Evolutionary conservation across 2,113 vertebrate species (phyloP).

Genomic region (Raja brachyura): DNA sequence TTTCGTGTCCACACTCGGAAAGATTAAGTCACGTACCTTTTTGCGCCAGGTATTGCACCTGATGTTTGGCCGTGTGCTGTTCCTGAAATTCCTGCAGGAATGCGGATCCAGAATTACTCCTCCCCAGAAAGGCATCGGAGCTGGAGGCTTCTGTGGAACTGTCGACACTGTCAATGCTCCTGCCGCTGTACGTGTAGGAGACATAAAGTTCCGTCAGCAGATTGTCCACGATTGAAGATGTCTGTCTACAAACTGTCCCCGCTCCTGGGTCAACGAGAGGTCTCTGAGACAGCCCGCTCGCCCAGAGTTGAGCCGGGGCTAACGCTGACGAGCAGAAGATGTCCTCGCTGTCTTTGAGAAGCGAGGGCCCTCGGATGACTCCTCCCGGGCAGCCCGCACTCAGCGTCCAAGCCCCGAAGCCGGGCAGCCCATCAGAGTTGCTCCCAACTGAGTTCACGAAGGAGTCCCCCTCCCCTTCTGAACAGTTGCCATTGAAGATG

Average conservation of each 20-base stretch:
- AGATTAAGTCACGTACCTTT: slow-evolving; percentile 66
- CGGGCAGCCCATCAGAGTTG: slow-evolving; percentile 46
- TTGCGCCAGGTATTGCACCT: slow-evolving; percentile 71
- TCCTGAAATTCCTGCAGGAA: slow-evolving; percentile 70
- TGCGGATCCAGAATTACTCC: slow-evolving; percentile 61
- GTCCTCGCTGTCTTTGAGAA: background rate
- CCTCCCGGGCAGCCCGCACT: background rate
- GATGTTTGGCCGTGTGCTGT: slow-evolving; percentile 67
- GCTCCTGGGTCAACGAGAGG: background rate
- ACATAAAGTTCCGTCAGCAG: slow-evolving; percentile 87
- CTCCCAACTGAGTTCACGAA: slow-evolving; percentile 46
- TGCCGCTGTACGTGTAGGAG: slow-evolving; percentile 52
- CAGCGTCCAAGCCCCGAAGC: slow-evolving; percentile 51
- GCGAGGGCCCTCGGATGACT: background rate
- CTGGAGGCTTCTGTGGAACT: slow-evolving; percentile 83
- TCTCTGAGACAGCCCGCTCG: slow-evolving; percentile 29
- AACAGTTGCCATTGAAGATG: slow-evolving; percentile 50
- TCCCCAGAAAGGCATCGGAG: slow-evolving; percentile 66
- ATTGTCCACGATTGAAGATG: slow-evolving; percentile 78
- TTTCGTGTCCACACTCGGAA: no score
- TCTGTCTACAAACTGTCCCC: background rate
- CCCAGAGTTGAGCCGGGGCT: background rate
- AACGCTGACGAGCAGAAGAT: background rate
- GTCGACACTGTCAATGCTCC: slow-evolving; percentile 68
- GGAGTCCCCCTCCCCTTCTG: slow-evolving; percentile 54